Conservation (phyloP, 2,113 vertebrate species). For the Cnemophilus loriae region DNA sequence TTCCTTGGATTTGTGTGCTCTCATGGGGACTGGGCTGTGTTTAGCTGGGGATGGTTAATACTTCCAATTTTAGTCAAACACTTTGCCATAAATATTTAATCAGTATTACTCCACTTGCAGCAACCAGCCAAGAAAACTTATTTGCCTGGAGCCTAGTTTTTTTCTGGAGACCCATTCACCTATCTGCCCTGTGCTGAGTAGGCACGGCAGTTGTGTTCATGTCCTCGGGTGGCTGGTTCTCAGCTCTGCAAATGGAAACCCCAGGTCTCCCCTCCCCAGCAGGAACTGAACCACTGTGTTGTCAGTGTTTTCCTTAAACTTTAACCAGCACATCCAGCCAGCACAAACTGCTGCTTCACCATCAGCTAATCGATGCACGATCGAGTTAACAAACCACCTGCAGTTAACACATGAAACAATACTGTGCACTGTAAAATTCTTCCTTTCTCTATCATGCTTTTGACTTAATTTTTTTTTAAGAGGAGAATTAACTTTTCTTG, state of each 20-base stretch:
- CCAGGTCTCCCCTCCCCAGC: not conserved
- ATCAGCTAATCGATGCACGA: not conserved
- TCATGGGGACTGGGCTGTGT: not conserved
- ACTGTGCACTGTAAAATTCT: not conserved
- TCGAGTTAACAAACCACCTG: not conserved
- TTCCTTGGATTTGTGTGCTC: not conserved
- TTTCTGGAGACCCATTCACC: rapidly evolving
- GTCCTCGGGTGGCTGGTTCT: rapidly evolving
- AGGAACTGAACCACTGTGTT: not conserved
- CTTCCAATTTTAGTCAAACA: not conserved
- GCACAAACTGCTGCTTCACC: not conserved
- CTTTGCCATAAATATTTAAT: not conserved
- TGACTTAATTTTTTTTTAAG: not conserved
- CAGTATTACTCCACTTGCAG: not conserved
- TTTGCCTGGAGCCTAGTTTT: not conserved
- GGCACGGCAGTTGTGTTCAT: rapidly evolving
- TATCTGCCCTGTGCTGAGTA: not conserved
- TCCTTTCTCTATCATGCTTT: not conserved
- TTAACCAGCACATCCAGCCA: not conserved
- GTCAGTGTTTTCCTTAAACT: not conserved
- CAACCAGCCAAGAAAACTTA: not conserved
- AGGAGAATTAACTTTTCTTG: not conserved
- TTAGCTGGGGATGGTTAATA: not conserved
- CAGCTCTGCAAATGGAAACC: not conserved
- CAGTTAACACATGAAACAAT: not conserved